Evolutionary conservation across 2,113 vertebrate genomes (phyloP).

Genomic region (human): DNA sequence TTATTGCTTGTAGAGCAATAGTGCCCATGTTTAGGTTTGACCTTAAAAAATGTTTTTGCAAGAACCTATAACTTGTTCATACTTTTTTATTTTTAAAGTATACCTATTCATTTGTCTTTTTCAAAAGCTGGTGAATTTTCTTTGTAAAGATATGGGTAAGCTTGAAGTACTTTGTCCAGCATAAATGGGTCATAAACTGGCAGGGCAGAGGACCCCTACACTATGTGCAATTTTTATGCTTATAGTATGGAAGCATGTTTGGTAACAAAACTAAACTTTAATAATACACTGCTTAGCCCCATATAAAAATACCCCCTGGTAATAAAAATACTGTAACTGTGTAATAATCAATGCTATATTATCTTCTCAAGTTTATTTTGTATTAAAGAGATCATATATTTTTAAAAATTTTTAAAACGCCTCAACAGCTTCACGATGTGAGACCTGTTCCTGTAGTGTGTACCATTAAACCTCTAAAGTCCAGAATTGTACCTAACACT

Average conservation of each 20-base stretch:
- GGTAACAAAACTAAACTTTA: background rate
- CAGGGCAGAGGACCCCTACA: background rate
- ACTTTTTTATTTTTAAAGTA: background rate
- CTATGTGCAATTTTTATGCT: background rate
- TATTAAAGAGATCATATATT: background rate
- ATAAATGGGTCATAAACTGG: background rate
- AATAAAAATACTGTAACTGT: background rate
- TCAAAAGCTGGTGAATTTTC: constrained; percentile 3
- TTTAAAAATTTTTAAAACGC: background rate
- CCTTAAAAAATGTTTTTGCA: background rate
- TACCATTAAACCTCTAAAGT: background rate
- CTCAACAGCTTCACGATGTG: background rate
- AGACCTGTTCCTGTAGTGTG: background rate
- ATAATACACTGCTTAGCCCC: background rate
- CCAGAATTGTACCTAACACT: background rate
- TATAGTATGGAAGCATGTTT: background rate
- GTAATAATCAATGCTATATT: background rate
- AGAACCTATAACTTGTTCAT: background rate
- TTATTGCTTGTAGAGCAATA: background rate
- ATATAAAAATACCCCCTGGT: background rate
- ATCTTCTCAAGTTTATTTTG: background rate
- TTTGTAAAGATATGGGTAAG: background rate
- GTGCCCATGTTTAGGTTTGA: background rate
- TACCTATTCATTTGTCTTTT: background rate
- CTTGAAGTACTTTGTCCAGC: background rate